phyloP scores from a whole-genome alignment of 2,797 vertebrate species.

The Emydoidea blandingii region DNA sequence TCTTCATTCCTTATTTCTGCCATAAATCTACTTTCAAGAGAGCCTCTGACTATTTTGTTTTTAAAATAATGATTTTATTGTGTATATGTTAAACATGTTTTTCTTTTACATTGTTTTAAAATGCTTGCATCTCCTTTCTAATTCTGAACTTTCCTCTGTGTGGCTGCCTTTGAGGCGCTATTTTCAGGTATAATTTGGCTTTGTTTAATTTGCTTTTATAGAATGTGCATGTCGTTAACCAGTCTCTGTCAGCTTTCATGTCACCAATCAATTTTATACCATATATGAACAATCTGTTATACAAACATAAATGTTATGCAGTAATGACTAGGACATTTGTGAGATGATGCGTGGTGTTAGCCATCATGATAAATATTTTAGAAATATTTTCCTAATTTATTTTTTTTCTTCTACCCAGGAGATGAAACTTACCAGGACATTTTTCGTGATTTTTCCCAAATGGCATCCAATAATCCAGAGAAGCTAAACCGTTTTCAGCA shows the following conservation, averaged over 20 bases:
- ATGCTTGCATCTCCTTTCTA: slow-evolving; percentile 77
- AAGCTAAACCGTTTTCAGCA: slow-evolving; percentile 96
- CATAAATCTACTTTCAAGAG: slow-evolving; percentile 47
- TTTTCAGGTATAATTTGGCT: slow-evolving; percentile 81
- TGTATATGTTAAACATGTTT: slow-evolving; percentile 67
- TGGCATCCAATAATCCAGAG: slow-evolving; percentile 97
- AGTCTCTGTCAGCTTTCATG: slow-evolving; percentile 37
- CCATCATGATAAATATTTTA: slow-evolving; percentile 10
- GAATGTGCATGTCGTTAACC: slow-evolving; percentile 63
- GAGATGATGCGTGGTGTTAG: not conserved
- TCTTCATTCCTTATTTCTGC: slow-evolving; percentile 53
- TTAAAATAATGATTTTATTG: slow-evolving; percentile 58
- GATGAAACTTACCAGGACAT: slow-evolving; percentile 99
- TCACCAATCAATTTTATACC: slow-evolving; percentile 52
- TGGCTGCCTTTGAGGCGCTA: slow-evolving; percentile 79
- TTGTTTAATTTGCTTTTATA: slow-evolving; percentile 69
- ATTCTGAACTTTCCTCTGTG: slow-evolving; percentile 80
- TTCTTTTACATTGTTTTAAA: slow-evolving; percentile 74
- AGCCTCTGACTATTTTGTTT: slow-evolving; percentile 49
- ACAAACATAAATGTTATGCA: not conserved
- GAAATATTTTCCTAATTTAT: slow-evolving; percentile 49
- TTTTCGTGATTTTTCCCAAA: slow-evolving; percentile 98
- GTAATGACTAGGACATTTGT: slow-evolving; percentile 30
- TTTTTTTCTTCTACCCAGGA: slow-evolving; percentile 82
- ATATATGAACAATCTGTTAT: slow-evolving; percentile 32